phyloP scores from a whole-genome alignment of 2,113 vertebrate genomes.

The Phaetusa simplex region DNA sequence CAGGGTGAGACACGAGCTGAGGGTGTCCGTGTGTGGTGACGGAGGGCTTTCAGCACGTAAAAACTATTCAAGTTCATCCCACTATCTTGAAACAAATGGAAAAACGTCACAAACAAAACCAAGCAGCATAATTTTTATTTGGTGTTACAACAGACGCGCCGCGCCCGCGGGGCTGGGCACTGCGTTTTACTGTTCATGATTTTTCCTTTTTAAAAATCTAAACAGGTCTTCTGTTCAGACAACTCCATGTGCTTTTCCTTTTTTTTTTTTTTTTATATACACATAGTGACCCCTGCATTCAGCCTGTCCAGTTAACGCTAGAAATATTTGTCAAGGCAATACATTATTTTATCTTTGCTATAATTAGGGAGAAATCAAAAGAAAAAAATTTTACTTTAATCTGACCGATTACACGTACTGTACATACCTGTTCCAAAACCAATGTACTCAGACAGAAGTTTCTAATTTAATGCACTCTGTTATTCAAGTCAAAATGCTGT shows the following conservation, averaged over 20 bases:
- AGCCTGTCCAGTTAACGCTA: constrained; percentile 67
- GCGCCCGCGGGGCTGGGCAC: constrained; percentile 56
- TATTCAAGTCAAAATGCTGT: constrained; percentile 73
- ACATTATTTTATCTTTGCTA: constrained; percentile 74
- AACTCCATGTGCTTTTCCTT: constrained; percentile 67
- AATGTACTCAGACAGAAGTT: constrained; percentile 55
- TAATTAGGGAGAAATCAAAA: constrained; percentile 73
- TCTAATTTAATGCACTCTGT: constrained; percentile 68
- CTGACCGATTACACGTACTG: constrained; percentile 71
- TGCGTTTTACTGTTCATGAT: constrained; percentile 28
- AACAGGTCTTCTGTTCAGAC: constrained; percentile 55
- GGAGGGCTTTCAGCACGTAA: neutral
- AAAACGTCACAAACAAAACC: constrained; percentile 67
- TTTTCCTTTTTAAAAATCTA: constrained; percentile 50
- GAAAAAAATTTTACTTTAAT: constrained; percentile 66
- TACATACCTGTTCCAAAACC: constrained; percentile 72
- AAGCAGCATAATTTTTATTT: constrained; percentile 90
- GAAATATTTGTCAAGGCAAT: constrained; percentile 77
- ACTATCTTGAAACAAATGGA: constrained; percentile 31
- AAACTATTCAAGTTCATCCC: constrained; percentile 19
- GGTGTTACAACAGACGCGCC: constrained; percentile 79
- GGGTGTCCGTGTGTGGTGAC: neutral
- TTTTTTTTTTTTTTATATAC: constrained; percentile 70
- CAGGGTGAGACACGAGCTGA: neutral
- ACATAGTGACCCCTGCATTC: constrained; percentile 67